Base-by-base conservation (phyloP, 2,113 vertebrate species). In the Corythaixoides concolor region DNA sequence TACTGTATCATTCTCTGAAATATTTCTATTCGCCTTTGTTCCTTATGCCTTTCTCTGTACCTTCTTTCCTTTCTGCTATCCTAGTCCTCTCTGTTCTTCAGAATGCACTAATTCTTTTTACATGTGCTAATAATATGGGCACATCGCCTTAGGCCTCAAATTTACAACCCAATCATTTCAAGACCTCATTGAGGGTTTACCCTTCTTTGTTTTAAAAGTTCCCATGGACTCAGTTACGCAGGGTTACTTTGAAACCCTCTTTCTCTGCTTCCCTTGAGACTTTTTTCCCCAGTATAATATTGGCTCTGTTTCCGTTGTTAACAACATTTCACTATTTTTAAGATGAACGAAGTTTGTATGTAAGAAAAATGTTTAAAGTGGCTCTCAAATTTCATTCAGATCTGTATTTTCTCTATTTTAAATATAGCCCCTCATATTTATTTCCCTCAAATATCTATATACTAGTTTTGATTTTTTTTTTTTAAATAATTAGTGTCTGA, bases 1-100 rank as follows among this genome's bases (percentile, higher is more conserved):
- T 96, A 92, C 95, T 97, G 97, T 97, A 96, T 96, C 75, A 88
- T 49, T 81, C 87, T 87, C 85, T 92, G 87, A 97, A 97, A 93
- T 95, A 37, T 82, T 88, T 94, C 68, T 95, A 50, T 95, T 89
- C 97, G 68, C 76, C 95, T 95, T 96, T 78, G 91, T 88, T 97
- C 63, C 85, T 96, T 85, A 73, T 89, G 64, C 39, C 79, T 93
- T 96, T 93, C 83, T 78, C 81, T 85, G 60, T 78, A 70, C 91
- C 78, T 90, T 89, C 86, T 75, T 94, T 93, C 81, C 70, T 91
- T 95, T 96, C 85, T 95, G 85, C 88, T 90, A 37, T 41, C 20
- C 4, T 2, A 85, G 53, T 90, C 63, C 11, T 37, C 82, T 74
- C 87, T 95, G 75, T 85, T 96, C 68, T 73, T 95, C 78, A 94